Evolutionary conservation across 2,888 invertebrate genomes (phyloP), one percentile per base, ranked within the genome.

Genomic region (Chaitophorus viminalis): DNA sequence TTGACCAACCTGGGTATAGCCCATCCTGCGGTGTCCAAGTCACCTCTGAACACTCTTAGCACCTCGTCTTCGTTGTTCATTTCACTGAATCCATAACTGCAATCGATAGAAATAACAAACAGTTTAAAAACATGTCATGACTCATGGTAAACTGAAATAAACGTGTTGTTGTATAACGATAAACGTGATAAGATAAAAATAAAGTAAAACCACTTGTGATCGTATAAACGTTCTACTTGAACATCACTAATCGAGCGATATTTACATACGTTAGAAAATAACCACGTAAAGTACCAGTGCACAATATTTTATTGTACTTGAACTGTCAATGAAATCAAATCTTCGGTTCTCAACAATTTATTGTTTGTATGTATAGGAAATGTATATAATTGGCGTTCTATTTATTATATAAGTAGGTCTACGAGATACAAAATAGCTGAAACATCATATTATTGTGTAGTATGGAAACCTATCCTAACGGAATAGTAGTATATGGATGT

Each of bases 1-100:
- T 92, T 92, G 89, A 92, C 91, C 82, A 91, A 90, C 86, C 91
- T 91, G 8, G 92, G 91, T 79, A 91, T 90, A 29, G 92, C 92
- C 92, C 92, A 92, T 90, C 91, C 91, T 77, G 91, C 90, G 6
- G 92, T 91, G 89, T 91, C 91, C 65, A 91, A 90, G 83, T 92
- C 91, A 36, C 92, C 92, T 90, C 92, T 91, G 84, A 92, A 91
- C 82, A 92, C 92, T 90, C 92, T 92, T 90, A 92, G 91, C 88
- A 92, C 92, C 84, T 92, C 91, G 89, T 92, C 92, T 90, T 92
- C 92, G 91, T 92, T 92, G 90, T 91, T 92, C 91, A 92, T 92
- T 36, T 87, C 46, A 29, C 74, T 25, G 39, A n/a, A 87, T 87
- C 87, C 87, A 87, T 87, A 87, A 74, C 87, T 87, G 87, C 39